phyloP scores from a whole-genome alignment of 2,888 invertebrate species.

The Autographa gamma region DNA sequence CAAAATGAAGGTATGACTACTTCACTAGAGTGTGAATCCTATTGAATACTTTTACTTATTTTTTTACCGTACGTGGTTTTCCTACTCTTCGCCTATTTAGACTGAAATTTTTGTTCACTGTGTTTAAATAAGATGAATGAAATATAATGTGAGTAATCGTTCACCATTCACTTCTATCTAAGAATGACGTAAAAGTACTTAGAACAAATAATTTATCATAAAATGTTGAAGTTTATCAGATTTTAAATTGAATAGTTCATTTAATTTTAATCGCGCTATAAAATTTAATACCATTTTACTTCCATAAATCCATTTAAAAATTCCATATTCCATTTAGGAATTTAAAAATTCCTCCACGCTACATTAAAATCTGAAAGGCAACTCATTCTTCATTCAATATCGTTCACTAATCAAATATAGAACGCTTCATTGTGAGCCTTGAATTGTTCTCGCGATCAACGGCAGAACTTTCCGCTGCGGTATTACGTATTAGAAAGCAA shows the following conservation, averaged over 20 bases:
- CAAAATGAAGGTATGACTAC: no score
- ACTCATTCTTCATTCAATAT: constrained; percentile 49
- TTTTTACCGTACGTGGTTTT: no score
- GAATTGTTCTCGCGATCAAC: constrained; percentile 35
- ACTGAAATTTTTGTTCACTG: no score
- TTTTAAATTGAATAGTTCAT: neutral
- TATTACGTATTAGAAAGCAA: no score
- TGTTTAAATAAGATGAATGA: no score
- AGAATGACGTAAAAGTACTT: no score
- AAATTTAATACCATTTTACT: neutral
- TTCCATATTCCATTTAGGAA: constrained; percentile 10
- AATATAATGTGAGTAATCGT: no score
- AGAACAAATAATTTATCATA: no score
- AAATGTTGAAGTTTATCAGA: neutral
- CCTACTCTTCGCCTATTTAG: no score
- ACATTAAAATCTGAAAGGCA: constrained; percentile 29
- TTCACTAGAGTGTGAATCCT: no score
- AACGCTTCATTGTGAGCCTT: constrained; percentile 44
- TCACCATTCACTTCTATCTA: no score
- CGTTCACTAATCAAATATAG: constrained; percentile 57
- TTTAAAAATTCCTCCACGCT: constrained; percentile 29
- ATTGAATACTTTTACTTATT: no score
- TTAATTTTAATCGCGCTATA: neutral
- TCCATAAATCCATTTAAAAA: neutral
- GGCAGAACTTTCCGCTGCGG: constrained; percentile 6